Base-by-base conservation (phyloP, 2,113 vertebrate species). In the Sterna hirundo region DNA sequence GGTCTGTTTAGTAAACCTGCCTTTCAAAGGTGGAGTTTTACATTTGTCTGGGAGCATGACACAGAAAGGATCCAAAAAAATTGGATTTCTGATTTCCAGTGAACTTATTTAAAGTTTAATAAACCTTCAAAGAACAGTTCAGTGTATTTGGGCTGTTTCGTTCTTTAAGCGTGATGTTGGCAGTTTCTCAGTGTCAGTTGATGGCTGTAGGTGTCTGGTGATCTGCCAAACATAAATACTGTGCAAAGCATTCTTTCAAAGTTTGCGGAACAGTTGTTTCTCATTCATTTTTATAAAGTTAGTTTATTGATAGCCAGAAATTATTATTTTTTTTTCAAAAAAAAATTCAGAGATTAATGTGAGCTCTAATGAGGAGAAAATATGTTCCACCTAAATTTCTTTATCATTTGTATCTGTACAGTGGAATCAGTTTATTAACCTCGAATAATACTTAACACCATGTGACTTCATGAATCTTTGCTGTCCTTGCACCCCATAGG, bases 41-140 rank as follows among this genome's bases (percentile, higher is more conserved):
- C 7, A 20, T 89, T 89, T 89, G 5, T 51, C 42, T 78, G 55
- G 42, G 23, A 84, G 8, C 20, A 57, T 79, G 88, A 71, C 26
- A 64, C 21, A 94, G 51, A 83, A 86, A 84, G 16, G 9, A 68
- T 60, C 8, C 75, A 72, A 81, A 70, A 11, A 75, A 91, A 75
- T 42, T 9, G 9, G 6, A 81, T 78, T 86, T 49, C 16, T 74
- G 81, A 77, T 84, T 94, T 86, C 55, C 29, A 74, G 32, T 66
- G 25, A 74, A 74, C 12, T 80, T 65, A 38, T 47, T 92, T 75
- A 78, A 93, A 93, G 18, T 64, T 84, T 82, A 68, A 87, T 68
- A 89, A 93, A 60, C 34, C 30, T 75, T 68, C 32, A 58, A 81
- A 85, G 13, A 61, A 14, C 12, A 55, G 14, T 47, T 78, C 78